Evolutionary conservation across 2,888 invertebrate genomes (phyloP), one percentile per base, ranked within the genome.

Genomic region (Brachyptera risi): DNA sequence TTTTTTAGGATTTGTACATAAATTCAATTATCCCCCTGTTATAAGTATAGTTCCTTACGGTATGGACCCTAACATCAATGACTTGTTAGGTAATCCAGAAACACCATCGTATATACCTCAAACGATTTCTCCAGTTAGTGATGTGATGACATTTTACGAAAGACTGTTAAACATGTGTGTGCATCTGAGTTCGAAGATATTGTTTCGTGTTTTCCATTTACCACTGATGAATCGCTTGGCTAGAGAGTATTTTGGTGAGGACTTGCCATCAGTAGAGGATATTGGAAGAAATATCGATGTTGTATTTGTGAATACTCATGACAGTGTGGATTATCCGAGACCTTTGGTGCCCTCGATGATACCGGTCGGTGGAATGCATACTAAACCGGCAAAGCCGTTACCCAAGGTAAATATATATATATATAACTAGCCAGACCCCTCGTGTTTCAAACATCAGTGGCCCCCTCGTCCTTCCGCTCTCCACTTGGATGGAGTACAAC

Each of bases 191-290:
- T 31, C 50, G 3, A n/a, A 37, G 1, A 15, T 50, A 3, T 40
- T 27, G 19, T 31, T 50, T 3, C 13, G 19, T 0, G 50, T 17
- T 19, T 35, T 31, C n/a, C 49, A 63, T 31, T 35, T 63, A 2
- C 64, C 60, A 5, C 11, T 19, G 3, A 40, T 60, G 56, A 59
- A 67, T 19, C 15, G 9, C 4, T 44, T 64, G 9, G 61, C 44
- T 2, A 59, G 65, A 27, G 24, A 63, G 15, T 63, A 67, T 38
- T 67, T 68, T 42, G 69, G 68, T 9, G 60, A 65, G 3, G n/a
- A n/a, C n/a, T n/a, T n/a, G n/a, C n/a, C n/a, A n/a, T n/a, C n/a
- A n/a, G n/a, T n/a, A n/a, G n/a, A n/a, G n/a, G n/a, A n/a, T n/a
- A n/a, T n/a, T n/a, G n/a, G n/a, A n/a, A n/a, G n/a, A n/a, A n/a